Conservation (phyloP, 2,888 invertebrate genomes). For the Ethmia dodecea region DNA sequence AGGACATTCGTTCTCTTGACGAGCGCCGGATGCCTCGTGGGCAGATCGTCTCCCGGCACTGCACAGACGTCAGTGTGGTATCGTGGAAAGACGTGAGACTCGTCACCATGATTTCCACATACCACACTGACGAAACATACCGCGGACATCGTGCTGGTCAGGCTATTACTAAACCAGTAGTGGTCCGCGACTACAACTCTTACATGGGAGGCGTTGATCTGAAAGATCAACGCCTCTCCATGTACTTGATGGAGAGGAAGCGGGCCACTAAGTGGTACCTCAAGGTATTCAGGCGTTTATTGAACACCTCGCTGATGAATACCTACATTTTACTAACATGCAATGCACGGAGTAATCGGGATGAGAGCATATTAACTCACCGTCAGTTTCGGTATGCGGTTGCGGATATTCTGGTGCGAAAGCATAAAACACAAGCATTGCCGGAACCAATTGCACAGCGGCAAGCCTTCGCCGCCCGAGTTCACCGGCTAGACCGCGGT, state of each 20-base stretch:
- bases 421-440: not conserved
- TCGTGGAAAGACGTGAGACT: conserved; percentile 13
- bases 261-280: conserved; percentile 16
- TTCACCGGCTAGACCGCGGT: not conserved
- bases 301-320: conserved; percentile 13
- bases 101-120: conserved; percentile 12
- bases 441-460: not conserved
- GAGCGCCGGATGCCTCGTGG: not conserved
- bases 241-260: conserved; percentile 7
- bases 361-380: no score
- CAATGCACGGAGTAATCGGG: not conserved
- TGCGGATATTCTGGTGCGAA: conserved; percentile 1
- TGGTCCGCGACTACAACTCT: conserved; percentile 9
- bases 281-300: conserved; percentile 14
- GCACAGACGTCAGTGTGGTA: conserved; percentile 6
- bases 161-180: conserved; percentile 4
- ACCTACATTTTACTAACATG: conserved; percentile 3
- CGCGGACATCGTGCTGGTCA: conserved; percentile 3
- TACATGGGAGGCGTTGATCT: conserved; percentile 16
- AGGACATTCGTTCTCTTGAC: conserved; percentile 4
- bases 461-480: not conserved
- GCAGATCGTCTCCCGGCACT: conserved; percentile 2
- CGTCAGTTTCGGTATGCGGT: not conserved
- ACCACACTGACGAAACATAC: conserved; percentile 5
- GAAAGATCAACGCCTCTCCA: conserved; percentile 16